Base-by-base conservation (phyloP, 2,888 invertebrate species). In the Norana najaformis region DNA sequence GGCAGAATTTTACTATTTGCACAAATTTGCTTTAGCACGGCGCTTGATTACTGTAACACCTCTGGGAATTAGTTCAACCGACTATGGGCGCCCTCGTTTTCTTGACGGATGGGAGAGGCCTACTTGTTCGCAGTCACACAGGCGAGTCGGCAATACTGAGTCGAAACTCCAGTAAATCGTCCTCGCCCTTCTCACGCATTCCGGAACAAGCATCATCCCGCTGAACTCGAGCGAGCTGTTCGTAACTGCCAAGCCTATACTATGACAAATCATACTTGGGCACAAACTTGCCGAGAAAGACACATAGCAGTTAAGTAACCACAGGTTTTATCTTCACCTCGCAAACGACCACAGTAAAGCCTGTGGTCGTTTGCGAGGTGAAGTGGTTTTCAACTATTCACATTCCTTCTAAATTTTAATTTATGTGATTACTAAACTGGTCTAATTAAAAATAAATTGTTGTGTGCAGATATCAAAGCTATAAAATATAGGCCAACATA, bases 171-270 rank as follows among this genome's bases (percentile, higher is more conserved):
- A 83, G 83, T 35, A 83, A 35, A 35, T 83, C 83, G 16, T 53
- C 23, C 16, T 18, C 23, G 83, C 30, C 83, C 35, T 35, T 83
- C 35, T 83, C 35, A 35, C 34, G 83, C n/a, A 83, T 83, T 83
- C 35, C 35, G 3, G n/a, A 35, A 35, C 83, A n/a, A 30, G 83
- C 82, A 37, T 14, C 37, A n/a, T 89, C 38, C 34, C 16, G 37
- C 23, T 88, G 20, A 35, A 88, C 34, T 88, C 47, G 20, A 89
- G 20, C 89, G 53, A 89, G 53, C 88, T 88, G 88, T 88, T 88
- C n/a, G 35, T 36, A 88, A 88, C 88, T 39, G 14, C 88, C 88
- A 88, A 37, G 39, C 35, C 88, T 38, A 85, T 18, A n/a, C 14
- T 18, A 35, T 85, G 85, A 35, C 18, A 14, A 35, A 85, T n/a